These are phyloP conservation scores for Telmatochromis brachygnathus DNA, from an alignment of 2,113 vertebrate species.

Conservation along the genomic window DNA sequence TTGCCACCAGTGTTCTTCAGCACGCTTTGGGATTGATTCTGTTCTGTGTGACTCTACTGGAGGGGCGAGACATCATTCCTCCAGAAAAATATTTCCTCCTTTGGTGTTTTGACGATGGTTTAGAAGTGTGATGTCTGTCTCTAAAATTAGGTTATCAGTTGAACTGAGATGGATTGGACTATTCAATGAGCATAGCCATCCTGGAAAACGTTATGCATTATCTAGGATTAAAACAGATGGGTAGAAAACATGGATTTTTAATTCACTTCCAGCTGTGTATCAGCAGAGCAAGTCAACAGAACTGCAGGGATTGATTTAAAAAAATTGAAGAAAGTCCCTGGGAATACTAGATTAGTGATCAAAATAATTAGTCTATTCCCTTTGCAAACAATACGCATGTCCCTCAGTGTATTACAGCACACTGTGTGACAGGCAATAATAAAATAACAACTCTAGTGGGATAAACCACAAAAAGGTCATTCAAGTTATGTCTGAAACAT, in stretches of 20 bases:
- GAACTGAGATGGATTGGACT: neutral
- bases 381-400: neutral
- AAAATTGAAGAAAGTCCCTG: neutral
- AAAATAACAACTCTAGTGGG: neutral
- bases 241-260: constrained; percentile 35
- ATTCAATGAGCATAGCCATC: neutral
- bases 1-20: neutral
- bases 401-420: neutral
- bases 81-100: neutral
- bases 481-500: neutral
- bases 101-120: neutral
- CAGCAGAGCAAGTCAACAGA: constrained; percentile 12
- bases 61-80: neutral
- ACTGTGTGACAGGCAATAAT: neutral
- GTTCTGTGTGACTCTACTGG: neutral
- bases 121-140: neutral
- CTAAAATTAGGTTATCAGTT: neutral
- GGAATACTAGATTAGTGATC: constrained; percentile 29
- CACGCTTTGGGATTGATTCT: neutral
- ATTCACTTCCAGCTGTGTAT: constrained; percentile 46
- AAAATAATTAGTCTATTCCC: constrained; percentile 32
- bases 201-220: neutral
- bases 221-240: constrained; percentile 20
- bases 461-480: neutral
- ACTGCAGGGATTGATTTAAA: constrained; percentile 11